A percentile compares a stretch with the other conserved stretches of the same genome.
Evolutionary conservation across 2,113 vertebrate genomes (phyloP).

Genomic region (Chlamydotis undulata): DNA sequence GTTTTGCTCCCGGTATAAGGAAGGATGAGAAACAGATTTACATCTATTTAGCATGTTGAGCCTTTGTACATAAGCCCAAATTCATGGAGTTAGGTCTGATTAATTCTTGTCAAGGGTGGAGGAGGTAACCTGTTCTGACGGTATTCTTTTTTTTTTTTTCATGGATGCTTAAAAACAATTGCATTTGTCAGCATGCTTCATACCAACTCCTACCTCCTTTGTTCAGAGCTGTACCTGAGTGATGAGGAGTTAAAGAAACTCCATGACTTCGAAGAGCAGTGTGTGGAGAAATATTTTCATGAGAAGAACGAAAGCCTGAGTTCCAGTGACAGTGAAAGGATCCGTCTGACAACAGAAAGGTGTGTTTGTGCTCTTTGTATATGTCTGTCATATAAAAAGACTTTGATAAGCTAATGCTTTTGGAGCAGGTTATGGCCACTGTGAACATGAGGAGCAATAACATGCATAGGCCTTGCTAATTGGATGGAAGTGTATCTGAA

Average conservation of each 20-base stretch:
- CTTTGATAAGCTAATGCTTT: neutral
- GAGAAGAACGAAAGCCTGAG: slow-evolving; percentile 81
- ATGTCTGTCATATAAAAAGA: neutral
- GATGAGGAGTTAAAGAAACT: slow-evolving; percentile 91
- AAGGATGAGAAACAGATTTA: neutral
- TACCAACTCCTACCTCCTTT: neutral
- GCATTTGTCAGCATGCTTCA: neutral
- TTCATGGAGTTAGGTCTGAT: neutral
- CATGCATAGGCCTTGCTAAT: neutral
- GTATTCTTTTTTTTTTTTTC: neutral
- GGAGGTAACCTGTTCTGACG: neutral
- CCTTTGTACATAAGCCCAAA: neutral
- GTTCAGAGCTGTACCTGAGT: slow-evolving; percentile 87
- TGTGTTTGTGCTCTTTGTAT: neutral
- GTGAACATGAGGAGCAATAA: neutral
- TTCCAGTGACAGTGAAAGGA: slow-evolving; percentile 81
- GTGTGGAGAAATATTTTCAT: slow-evolving; percentile 87
- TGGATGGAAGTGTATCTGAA: neutral
- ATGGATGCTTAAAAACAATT: neutral
- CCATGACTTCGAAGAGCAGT: slow-evolving; percentile 93
- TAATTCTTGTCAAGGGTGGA: neutral
- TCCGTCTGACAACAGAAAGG: slow-evolving; percentile 87
- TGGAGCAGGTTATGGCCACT: neutral
- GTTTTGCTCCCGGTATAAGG: neutral
- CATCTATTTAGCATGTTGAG: neutral